Percentiles rank a stretch among this genome's conserved stretches.
phyloP scores from a whole-genome alignment of 2,113 vertebrate genomes.

The Pluvianellus socialis region DNA sequence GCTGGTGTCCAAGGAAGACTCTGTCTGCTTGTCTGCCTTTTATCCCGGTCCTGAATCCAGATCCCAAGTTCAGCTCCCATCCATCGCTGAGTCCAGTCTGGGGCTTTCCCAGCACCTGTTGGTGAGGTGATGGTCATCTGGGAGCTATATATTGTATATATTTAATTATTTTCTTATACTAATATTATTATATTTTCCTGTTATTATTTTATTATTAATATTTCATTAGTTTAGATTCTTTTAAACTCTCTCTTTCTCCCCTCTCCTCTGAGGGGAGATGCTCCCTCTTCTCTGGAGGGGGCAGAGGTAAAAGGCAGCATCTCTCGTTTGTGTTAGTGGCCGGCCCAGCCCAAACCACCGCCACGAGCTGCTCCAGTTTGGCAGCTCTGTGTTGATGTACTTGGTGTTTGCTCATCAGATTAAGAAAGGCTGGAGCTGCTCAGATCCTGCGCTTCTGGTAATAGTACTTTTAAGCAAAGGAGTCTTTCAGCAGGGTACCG shows the following conservation, averaged over 20 bases:
- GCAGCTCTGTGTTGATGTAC: neutral
- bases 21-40: neutral
- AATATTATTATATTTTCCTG: neutral
- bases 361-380: neutral
- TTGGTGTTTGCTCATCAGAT: neutral
- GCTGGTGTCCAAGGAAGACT: too few species aligned
- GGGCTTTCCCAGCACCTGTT: neutral
- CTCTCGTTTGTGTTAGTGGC: neutral
- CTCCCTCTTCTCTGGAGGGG: neutral
- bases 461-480: neutral
- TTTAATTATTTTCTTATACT: neutral
- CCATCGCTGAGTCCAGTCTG: neutral
- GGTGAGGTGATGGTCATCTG: neutral
- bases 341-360: neutral
- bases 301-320: neutral
- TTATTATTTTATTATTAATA: neutral
- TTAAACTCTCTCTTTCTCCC: neutral
- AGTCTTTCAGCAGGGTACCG: neutral
- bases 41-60: neutral
- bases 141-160: neutral
- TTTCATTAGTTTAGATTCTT: neutral
- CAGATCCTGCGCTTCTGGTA: rapidly evolving
- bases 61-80: neutral
- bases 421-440: neutral
- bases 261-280: neutral